Conservation (phyloP, 1,140 invertebrate species). For the Pseudomyrmex concolor region DNA sequence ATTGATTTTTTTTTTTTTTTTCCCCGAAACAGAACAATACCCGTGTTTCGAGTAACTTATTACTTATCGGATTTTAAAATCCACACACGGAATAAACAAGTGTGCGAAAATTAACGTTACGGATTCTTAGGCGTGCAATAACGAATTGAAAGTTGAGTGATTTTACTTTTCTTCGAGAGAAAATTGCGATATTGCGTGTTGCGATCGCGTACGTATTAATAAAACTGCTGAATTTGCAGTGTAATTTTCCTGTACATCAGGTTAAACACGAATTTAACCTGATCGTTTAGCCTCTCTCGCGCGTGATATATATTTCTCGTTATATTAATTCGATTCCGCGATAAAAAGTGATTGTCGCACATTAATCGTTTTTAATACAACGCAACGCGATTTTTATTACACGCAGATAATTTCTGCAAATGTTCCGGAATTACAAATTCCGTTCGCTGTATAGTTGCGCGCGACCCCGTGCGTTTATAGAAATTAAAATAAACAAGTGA, state of each 20-base stretch:
- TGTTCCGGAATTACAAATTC: too few relatives aligned
- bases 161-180: background rate
- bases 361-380: background rate
- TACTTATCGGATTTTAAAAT: background rate
- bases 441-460: too few relatives aligned
- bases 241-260: background rate
- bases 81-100: background rate
- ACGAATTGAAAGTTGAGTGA: too few relatives aligned
- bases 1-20: conserved; percentile 18
- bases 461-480: too few relatives aligned
- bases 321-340: background rate
- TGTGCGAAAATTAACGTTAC: too few relatives aligned
- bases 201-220: background rate
- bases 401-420: too few relatives aligned
- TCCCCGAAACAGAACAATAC: too few relatives aligned
- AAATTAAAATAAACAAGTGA: too few relatives aligned
- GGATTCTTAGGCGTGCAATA: too few relatives aligned
- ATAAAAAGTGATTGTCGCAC: background rate
- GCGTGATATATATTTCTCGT: conserved; percentile 12
- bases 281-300: too few relatives aligned
- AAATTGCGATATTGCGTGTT: background rate
- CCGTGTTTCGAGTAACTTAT: background rate
- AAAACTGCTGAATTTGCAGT: background rate
- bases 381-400: too few relatives aligned
- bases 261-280: too few relatives aligned